These are phyloP conservation scores for Ametastegia equiseti DNA, from an alignment of 2,888 invertebrate species.

Conservation along the genomic window DNA sequence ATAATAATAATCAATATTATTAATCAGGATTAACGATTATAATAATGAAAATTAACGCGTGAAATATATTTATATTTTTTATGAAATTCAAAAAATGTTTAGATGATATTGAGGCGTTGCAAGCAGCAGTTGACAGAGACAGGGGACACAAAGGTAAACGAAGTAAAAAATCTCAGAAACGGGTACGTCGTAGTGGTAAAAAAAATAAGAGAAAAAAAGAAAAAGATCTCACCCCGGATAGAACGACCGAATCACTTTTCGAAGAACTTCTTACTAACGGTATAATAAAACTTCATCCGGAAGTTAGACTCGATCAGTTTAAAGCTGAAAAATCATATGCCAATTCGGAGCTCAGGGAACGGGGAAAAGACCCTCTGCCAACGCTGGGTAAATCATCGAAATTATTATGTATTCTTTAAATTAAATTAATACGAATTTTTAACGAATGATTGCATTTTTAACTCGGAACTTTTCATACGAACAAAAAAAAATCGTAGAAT, in stretches of 20 bases:
- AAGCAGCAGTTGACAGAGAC: constrained; percentile 86
- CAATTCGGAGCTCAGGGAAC: constrained; percentile 78
- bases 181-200: constrained; percentile 88
- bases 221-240: constrained; percentile 95
- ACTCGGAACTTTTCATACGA: too few species aligned
- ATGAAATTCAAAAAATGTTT: too few species aligned
- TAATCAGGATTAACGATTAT: too few species aligned
- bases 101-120: constrained; percentile 80
- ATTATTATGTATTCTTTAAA: too few species aligned
- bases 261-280: constrained; percentile 95
- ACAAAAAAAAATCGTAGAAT: too few species aligned
- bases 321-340: constrained; percentile 89
- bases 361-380: constrained; percentile 79
- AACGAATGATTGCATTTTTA: too few species aligned
- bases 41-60: background rate
- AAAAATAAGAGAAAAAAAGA: constrained; percentile 96
- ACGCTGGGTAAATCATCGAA: constrained; percentile 72
- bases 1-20: too few species aligned
- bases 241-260: constrained; percentile 92
- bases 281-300: constrained; percentile 89
- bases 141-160: constrained; percentile 87
- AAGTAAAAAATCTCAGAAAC: constrained; percentile 87
- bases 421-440: too few species aligned
- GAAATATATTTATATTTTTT: background rate
- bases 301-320: constrained; percentile 83